phyloP scores from a whole-genome alignment of 2,888 invertebrate species.

The Bhutanitis thaidina region DNA sequence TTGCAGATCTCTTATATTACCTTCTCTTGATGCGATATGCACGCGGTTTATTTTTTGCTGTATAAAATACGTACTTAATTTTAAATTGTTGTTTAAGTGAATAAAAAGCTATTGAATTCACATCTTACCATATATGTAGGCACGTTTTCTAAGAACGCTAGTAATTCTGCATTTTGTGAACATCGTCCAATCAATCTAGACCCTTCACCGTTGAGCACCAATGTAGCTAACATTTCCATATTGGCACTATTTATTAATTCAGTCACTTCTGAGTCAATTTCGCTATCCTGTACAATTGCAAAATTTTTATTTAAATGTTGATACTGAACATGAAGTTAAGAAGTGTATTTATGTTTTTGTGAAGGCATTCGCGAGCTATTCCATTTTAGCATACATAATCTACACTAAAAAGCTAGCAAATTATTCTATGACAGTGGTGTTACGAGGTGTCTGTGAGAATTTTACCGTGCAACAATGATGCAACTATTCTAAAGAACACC shows the following conservation, averaged over 20 bases:
- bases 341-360: conserved; percentile 15
- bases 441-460: conserved; percentile 56
- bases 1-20: conserved; percentile 91
- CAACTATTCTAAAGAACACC: conserved; percentile 70
- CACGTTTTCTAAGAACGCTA: conserved; percentile 92
- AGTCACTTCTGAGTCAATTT: conserved; percentile 83
- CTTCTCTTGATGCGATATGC: conserved; percentile 91
- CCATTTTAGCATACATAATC: conserved; percentile 39
- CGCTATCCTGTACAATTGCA: conserved; percentile 56
- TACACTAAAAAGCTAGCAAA: conserved; percentile 73
- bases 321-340: neutral
- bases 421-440: conserved; percentile 67
- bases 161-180: conserved; percentile 87
- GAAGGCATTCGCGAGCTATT: conserved; percentile 53
- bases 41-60: conserved; percentile 94
- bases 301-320: neutral
- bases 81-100: too few species aligned
- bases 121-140: conserved; percentile 89
- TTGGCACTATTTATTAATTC: conserved; percentile 86
- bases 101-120: too few species aligned
- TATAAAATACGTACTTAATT: conserved; percentile 27
- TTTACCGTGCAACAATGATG: conserved; percentile 69
- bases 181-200: conserved; percentile 84
- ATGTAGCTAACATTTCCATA: conserved; percentile 93
- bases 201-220: conserved; percentile 94